Percentiles rank a stretch among this genome's conserved stretches.
phyloP scores from a whole-genome alignment of 1,140 invertebrate species.

The honey bee (Apis mellifera) region DNA sequence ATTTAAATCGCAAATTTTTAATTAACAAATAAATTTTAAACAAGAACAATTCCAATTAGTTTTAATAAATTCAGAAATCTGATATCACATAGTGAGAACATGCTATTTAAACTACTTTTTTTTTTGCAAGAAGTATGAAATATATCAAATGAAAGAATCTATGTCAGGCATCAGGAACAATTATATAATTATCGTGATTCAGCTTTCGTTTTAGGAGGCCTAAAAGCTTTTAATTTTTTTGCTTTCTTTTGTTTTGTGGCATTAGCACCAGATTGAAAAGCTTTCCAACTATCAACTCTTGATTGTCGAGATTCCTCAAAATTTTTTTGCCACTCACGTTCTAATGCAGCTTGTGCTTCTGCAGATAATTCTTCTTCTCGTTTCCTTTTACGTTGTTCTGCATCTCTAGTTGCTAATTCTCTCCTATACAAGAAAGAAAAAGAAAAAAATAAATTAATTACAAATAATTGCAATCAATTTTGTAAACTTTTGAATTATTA shows the following conservation, averaged over 20 bases:
- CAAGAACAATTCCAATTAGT: constrained; percentile 7
- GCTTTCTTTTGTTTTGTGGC: constrained; percentile 88
- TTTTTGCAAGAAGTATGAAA: constrained; percentile 52
- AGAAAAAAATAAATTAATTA: neutral
- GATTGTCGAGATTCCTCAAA: constrained; percentile 98
- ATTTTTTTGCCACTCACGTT: constrained; percentile 98
- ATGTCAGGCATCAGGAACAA: constrained; percentile 30
- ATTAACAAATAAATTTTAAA: constrained; percentile 24
- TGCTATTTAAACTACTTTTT: constrained; percentile 20
- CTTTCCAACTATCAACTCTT: constrained; percentile 97
- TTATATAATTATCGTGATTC: constrained; percentile 90
- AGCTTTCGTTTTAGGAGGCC: constrained; percentile 97
- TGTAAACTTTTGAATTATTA: neutral
- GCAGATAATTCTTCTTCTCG: constrained; percentile 96
- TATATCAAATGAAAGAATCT: constrained; percentile 47
- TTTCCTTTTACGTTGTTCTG: constrained; percentile 97
- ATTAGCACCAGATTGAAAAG: constrained; percentile 90
- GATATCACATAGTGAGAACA: constrained; percentile 4
- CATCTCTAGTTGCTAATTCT: constrained; percentile 92
- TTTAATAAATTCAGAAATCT: constrained; percentile 9
- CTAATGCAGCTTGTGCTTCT: constrained; percentile 92
- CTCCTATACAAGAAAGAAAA: constrained; percentile 74
- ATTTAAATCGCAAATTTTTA: constrained; percentile 40
- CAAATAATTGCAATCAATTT: neutral
- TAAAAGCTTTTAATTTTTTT: constrained; percentile 91